These are phyloP conservation scores for Eurosta solidaginis DNA, from an alignment of 1,140 invertebrate species.

Conservation along the genomic window DNA sequence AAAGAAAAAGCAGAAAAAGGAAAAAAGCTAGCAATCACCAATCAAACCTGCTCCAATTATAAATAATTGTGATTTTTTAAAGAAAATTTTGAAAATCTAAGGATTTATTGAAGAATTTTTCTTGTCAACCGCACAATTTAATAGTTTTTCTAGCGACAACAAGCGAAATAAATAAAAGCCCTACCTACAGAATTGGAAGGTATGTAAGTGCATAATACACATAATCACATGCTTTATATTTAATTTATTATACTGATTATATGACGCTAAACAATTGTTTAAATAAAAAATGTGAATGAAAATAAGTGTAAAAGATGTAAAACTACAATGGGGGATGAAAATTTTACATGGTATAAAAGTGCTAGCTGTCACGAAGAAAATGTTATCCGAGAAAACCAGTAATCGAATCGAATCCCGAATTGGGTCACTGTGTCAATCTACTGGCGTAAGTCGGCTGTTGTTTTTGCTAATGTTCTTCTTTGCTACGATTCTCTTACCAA, in stretches of 20 bases:
- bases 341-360: not conserved
- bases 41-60: constrained; percentile 22
- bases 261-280: too few species aligned
- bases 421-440: constrained; percentile 19
- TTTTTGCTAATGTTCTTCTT: constrained; percentile 26
- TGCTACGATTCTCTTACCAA: not conserved
- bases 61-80: constrained; percentile 12
- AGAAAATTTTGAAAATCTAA: not conserved
- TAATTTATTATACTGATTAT: too few species aligned
- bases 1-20: not conserved
- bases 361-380: not conserved
- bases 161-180: not conserved
- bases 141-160: not conserved
- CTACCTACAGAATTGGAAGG: not conserved
- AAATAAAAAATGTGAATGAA: not conserved
- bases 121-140: not conserved
- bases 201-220: not conserved
- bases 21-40: not conserved
- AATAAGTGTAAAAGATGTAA: not conserved
- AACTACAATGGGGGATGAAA: not conserved
- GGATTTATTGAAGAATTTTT: constrained; percentile 14
- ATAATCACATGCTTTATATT: not conserved
- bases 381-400: constrained; percentile 15
- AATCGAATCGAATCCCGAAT: constrained; percentile 22
- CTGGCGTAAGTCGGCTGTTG: constrained; percentile 20